Evolutionary conservation across 2,888 invertebrate genomes (phyloP).

Genomic region (Leptopilina drosophilae): DNA sequence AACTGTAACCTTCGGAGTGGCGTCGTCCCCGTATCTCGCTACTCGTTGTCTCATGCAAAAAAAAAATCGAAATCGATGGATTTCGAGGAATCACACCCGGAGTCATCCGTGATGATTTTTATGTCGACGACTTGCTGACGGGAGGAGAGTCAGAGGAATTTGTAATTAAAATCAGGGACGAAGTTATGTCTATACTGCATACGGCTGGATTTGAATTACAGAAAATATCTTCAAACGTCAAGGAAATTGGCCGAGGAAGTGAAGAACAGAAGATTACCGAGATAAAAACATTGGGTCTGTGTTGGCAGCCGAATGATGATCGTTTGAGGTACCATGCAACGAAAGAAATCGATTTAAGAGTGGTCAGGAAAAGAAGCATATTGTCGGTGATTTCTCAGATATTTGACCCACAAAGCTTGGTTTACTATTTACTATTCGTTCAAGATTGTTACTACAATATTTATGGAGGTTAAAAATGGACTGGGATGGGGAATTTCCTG

Average conservation of each 20-base stretch:
- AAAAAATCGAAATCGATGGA: no score
- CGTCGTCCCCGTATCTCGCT: background rate
- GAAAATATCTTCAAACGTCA: background rate
- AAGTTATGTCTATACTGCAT: background rate
- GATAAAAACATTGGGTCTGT: conserved; percentile 43
- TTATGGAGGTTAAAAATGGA: background rate
- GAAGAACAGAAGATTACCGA: conserved; percentile 11
- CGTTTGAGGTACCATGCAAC: background rate
- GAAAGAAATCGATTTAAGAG: background rate
- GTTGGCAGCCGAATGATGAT: background rate
- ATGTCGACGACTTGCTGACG: background rate
- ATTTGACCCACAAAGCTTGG: background rate
- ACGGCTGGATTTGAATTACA: background rate
- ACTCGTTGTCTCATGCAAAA: background rate
- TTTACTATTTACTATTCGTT: background rate
- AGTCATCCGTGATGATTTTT: background rate
- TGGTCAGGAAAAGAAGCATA: background rate
- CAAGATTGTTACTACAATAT: background rate
- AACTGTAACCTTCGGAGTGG: background rate
- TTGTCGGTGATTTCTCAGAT: background rate
- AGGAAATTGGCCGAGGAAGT: background rate
- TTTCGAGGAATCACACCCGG: no score
- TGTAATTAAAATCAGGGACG: background rate
- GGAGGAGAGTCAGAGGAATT: conserved; percentile 5
- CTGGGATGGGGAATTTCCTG: background rate